phyloP scores from a whole-genome alignment of 1,140 invertebrate genomes.

The Gonatopus flavifemur region DNA sequence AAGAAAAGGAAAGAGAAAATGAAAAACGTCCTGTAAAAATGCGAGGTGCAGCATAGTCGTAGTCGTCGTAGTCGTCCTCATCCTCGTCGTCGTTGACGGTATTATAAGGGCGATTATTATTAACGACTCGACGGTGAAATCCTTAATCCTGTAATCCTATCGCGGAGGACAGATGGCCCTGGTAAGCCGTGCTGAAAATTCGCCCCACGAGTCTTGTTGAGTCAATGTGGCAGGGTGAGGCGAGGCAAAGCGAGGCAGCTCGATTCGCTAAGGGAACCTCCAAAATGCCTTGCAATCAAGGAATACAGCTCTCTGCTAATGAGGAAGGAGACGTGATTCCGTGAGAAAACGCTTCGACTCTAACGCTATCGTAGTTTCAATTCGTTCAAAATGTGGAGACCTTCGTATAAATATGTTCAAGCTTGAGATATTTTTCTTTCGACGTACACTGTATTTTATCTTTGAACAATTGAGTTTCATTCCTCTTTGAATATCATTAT shows the following conservation, averaged over 20 bases:
- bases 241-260: neutral
- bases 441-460: no score
- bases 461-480: no score
- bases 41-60: neutral
- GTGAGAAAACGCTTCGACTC: no score
- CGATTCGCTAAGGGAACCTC: neutral
- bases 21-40: no score
- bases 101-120: constrained; percentile 25
- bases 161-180: constrained; percentile 27
- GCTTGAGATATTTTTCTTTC: no score
- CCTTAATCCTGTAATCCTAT: constrained; percentile 39
- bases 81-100: neutral
- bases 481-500: no score
- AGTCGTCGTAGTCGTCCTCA: neutral
- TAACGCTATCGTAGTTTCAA: no score
- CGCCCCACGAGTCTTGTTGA: constrained; percentile 6
- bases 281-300: neutral
- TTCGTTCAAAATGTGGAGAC: no score
- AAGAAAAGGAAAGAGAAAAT: no score
- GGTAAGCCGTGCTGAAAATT: constrained; percentile 26
- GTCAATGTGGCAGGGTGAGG: neutral
- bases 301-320: neutral
- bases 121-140: constrained; percentile 31
- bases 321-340: neutral
- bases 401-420: no score